These are phyloP conservation scores for Cricetomys ansorgei DNA, from an alignment of 2,113 vertebrate genomes.

Conservation along the genomic window DNA sequence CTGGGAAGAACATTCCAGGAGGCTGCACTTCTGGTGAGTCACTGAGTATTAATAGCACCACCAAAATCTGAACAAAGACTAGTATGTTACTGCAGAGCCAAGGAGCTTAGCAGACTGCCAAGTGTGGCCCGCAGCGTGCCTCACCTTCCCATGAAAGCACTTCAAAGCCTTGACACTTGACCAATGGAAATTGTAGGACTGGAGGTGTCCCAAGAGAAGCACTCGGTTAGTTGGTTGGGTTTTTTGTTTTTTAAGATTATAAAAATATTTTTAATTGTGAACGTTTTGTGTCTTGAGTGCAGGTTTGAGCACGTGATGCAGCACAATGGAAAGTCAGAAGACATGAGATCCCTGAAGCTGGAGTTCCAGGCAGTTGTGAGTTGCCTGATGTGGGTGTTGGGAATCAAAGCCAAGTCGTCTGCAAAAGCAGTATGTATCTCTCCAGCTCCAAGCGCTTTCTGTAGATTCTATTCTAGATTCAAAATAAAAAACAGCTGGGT, in stretches of 20 bases:
- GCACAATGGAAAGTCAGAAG: not conserved
- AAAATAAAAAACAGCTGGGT: not conserved
- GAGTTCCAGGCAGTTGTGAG: not conserved
- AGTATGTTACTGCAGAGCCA: not conserved
- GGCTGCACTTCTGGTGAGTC: constrained; percentile 51
- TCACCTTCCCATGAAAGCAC: not conserved
- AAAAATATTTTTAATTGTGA: not conserved
- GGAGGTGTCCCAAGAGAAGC: too few species aligned
- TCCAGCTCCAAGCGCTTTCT: not conserved
- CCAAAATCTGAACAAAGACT: constrained; percentile 8
- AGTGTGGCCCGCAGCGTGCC: not conserved
- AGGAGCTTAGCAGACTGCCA: not conserved
- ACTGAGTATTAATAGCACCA: constrained; percentile 53
- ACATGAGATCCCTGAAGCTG: not conserved
- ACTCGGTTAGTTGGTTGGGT: too few species aligned
- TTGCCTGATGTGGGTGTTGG: not conserved
- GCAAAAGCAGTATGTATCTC: not conserved
- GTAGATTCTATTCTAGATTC: too few species aligned
- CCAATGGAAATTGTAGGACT: not conserved
- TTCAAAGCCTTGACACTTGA: not conserved
- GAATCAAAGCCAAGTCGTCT: not conserved
- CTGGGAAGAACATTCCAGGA: constrained; percentile 38
- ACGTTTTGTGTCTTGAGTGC: not conserved
- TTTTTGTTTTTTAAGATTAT: too few species aligned
- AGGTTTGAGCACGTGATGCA: not conserved